Base-by-base conservation (phyloP, 1,140 invertebrate species). In the Caenorhabditis brenneri region DNA sequence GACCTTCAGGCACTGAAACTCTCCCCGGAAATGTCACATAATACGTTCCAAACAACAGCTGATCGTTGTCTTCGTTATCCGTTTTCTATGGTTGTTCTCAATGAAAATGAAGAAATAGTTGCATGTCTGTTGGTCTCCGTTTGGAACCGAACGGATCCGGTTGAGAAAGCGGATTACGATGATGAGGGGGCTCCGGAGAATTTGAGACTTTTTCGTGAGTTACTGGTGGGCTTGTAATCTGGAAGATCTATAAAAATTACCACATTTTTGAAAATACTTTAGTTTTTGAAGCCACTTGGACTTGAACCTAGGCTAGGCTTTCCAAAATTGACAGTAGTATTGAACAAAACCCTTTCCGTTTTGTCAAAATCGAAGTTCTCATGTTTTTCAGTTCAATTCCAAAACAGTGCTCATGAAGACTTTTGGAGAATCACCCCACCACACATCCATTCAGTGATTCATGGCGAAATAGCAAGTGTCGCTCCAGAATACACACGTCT, bases 381-480 rank as follows among this genome's bases (percentile, higher is more conserved):
- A n/a, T n/a, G n/a, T 42, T 16, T 36, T 65, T 65, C 36, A 74
- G 65, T 74, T 9, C 33, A 74, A 42, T 74, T 74, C 15, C 5
- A 42, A 3, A 74, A 74, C 29, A 24, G 12, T 31, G 36, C 65
- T 46, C 65, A 74, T 31, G 12, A n/a, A 1, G 42, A 74, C n/a
- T 74, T 74, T 15, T 74, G 65, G 65, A 42, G 42, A 74, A 46
- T 74, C n/a, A 36, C 36, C 2, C 65, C 65, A 10, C 36, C 65
- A 0, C 19, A 42, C 10, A n/a, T 42, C 24, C 42, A 74, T n/a
- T 74, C 65, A 24, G 36, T 74, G 9, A 74, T 74, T 24, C 65
- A 74, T n/a, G 42, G 65, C 42, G 65, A 74, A 42, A 74, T 74
- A 5, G 65, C 36, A 15, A 74, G 65, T 46, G 65, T 74, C 24